Conservation (phyloP, 2,888 invertebrate species). For the Pemphredon lugubris region DNA sequence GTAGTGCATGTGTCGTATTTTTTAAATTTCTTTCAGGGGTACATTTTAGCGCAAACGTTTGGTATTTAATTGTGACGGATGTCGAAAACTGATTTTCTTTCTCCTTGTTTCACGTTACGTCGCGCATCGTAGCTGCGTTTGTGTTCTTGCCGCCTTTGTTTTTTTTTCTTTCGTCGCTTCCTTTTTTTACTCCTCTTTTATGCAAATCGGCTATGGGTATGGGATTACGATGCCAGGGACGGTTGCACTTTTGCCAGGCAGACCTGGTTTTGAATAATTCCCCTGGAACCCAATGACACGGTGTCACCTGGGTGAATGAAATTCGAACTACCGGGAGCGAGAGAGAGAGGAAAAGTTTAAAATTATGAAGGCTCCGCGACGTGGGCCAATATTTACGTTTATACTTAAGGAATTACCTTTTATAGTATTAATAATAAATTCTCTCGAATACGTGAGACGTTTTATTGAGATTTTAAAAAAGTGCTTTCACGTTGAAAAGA, state of each 20-base stretch:
- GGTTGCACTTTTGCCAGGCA: constrained; percentile 78
- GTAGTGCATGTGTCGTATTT: no score
- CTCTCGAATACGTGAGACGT: no score
- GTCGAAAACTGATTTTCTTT: no score
- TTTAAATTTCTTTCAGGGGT: no score
- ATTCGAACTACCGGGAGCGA: constrained; percentile 57
- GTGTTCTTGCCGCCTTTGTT: no score
- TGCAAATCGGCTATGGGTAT: constrained; percentile 74
- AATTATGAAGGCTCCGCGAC: constrained; percentile 29
- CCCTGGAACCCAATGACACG: constrained; percentile 65
- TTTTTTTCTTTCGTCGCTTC: constrained; percentile 48
- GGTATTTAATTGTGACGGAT: no score
- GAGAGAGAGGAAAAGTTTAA: constrained; percentile 43
- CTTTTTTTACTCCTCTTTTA: constrained; percentile 66
- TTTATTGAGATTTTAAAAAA: no score
- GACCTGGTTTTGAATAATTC: constrained; percentile 72
- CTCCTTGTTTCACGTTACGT: neutral
- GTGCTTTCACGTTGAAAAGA: no score
- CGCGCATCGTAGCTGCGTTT: no score
- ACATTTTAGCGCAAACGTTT: no score
- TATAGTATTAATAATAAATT: no score
- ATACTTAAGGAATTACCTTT: constrained; percentile 1
- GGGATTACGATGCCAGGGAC: constrained; percentile 72
- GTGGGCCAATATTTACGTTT: constrained; percentile 36
- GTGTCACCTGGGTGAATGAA: constrained; percentile 69